Evolutionary conservation across 2,113 vertebrate genomes (phyloP), one percentile per base, ranked within the genome.

Genomic region (Anser cygnoides): DNA sequence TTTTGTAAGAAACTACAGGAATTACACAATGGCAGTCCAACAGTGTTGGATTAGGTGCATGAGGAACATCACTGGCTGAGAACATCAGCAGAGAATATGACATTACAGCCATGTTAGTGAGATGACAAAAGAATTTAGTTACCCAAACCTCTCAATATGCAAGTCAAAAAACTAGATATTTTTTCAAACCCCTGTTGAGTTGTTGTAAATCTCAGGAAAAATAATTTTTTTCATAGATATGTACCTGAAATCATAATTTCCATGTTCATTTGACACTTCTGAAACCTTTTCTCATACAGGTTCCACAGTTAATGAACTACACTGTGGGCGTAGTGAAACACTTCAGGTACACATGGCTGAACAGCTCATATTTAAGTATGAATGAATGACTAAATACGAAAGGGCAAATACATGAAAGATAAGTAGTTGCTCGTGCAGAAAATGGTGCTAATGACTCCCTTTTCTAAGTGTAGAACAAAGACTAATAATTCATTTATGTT

Each of bases 81-180:
- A 79, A 57, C 2, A 33, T 29, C 10, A 57, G 5, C 35, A 90
- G 6, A 52, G 29, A 54, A 9, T 58, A 78, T 49, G 65, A 77
- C 3, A 41, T 11, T 44, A 4, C 37, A 0, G 46, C 9, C 46
- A 39, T 11, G 3, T 65, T 81, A 52, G 4, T 43, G 7, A 15
- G 5, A 44, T 49, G 3, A 65, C 54, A 82, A 71, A 83, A 59
- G 3, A 63, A 41, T 55, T 57, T 59, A 62, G 3, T 5, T 54
- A 71, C 67, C 29, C 23, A 44, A 88, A 72, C 1, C 3, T 10
- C 2, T 35, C 44, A 63, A 80, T 86, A 55, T 10, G 1, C 3
- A 76, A 73, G 37, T 79, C 12, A 11, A 59, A 84, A 86, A 52
- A 43, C 5, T 21, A 15, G 39, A 55, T 28, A 55, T 28, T 26